phyloP scores from a whole-genome alignment of 1,140 invertebrate species.

The Leguminivora glycinivorella region DNA sequence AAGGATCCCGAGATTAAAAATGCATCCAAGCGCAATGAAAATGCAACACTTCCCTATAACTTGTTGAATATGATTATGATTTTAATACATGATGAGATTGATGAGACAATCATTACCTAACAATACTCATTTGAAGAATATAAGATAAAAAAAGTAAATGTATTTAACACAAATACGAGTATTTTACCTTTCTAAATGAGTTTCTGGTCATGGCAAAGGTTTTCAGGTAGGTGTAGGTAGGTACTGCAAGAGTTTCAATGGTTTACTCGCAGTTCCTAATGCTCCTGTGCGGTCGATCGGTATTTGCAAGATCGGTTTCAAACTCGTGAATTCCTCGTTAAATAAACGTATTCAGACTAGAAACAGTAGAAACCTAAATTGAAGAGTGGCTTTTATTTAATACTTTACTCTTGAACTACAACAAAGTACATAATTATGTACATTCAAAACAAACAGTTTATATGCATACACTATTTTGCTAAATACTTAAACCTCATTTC shows the following conservation, averaged over 20 bases:
- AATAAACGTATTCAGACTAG: background rate
- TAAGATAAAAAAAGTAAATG: no score
- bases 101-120: no score
- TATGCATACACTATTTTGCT: background rate
- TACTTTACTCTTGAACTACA: background rate
- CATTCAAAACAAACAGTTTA: background rate
- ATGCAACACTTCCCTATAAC: no score
- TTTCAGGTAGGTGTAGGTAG: no score
- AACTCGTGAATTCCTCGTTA: background rate
- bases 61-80: no score
- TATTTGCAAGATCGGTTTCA: background rate
- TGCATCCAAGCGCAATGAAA: no score
- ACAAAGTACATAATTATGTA: no score
- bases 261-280: background rate
- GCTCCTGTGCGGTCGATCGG: constrained; percentile 9
- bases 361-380: background rate
- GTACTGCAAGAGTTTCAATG: background rate
- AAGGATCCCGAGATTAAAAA: no score
- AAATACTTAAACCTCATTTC: background rate
- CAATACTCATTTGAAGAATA: no score
- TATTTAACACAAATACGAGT: no score
- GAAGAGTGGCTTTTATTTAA: background rate
- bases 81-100: no score
- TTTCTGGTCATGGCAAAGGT: background rate
- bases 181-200: background rate